Evolutionary conservation across 2,113 vertebrate species (phyloP).

Genomic region (Eolophus roseicapilla): DNA sequence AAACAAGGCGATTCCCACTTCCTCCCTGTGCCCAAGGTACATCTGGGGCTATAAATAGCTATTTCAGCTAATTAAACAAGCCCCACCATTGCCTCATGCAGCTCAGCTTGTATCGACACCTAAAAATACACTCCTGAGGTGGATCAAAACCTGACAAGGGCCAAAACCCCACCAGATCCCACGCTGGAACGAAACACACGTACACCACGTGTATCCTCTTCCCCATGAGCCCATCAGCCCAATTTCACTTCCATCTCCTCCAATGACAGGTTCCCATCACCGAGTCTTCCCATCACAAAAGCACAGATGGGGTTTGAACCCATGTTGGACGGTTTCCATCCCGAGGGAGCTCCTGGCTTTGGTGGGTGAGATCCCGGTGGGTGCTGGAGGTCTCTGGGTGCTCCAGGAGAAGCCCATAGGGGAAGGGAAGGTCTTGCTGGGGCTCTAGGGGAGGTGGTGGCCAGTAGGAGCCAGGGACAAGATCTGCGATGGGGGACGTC

Average conservation of each 20-base stretch:
- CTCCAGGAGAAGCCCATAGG: not conserved
- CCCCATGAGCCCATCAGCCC: accelerated
- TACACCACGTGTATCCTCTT: accelerated
- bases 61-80: not conserved
- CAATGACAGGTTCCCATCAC: accelerated
- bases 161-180: not conserved
- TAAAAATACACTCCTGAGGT: not conserved
- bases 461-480: accelerated
- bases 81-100: not conserved
- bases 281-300: accelerated
- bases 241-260: not conserved
- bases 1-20: not conserved
- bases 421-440: not conserved
- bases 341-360: accelerated
- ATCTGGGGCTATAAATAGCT: not conserved
- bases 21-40: not conserved
- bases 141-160: not conserved
- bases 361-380: accelerated
- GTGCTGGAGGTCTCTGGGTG: not conserved
- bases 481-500: accelerated
- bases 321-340: accelerated
- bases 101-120: not conserved
- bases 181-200: accelerated
- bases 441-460: not conserved
- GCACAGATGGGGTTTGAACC: accelerated